Percentiles rank a stretch among this genome's conserved stretches.
Evolutionary conservation across 2,888 invertebrate genomes (phyloP).

Genomic region (Dicranocentrus wangi): DNA sequence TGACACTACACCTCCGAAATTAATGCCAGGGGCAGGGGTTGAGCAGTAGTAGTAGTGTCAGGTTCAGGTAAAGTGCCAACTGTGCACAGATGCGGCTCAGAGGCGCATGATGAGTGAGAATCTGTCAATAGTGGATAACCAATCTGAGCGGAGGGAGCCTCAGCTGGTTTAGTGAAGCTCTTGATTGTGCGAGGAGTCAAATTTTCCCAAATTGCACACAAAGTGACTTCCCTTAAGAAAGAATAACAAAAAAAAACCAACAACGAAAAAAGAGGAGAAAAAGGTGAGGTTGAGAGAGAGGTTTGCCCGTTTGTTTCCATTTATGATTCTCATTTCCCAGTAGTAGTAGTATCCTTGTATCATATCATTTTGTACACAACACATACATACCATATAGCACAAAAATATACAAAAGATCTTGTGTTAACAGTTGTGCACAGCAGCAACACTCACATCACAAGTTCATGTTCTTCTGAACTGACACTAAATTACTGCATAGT

Average conservation of each 20-base stretch:
- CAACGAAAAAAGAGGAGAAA: background rate
- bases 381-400: too few relatives aligned
- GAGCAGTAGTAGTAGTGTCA: background rate
- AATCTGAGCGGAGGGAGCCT: conserved; percentile 3
- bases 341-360: too few relatives aligned
- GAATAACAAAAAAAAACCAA: too few relatives aligned
- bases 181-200: conserved; percentile 29
- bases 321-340: too few relatives aligned
- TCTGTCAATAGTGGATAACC: conserved; percentile 17
- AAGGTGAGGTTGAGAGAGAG: conserved; percentile 20
- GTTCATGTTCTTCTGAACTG: too few relatives aligned
- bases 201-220: background rate
- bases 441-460: too few relatives aligned
- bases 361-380: too few relatives aligned
- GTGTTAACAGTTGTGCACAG: too few relatives aligned
- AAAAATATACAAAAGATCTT: too few relatives aligned
- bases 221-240: background rate
- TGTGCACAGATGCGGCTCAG: background rate
- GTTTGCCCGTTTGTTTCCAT: background rate
- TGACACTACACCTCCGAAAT: background rate
- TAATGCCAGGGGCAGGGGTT: background rate
- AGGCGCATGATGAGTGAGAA: conserved; percentile 12
- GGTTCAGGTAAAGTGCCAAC: conserved; percentile 2
- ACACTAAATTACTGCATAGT: too few relatives aligned
- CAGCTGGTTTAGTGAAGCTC: conserved; percentile 34